A percentile compares a stretch with the other conserved stretches of the same genome.
Evolutionary conservation across 1,140 invertebrate genomes (phyloP).

Genomic region (Drosophila guanche): DNA sequence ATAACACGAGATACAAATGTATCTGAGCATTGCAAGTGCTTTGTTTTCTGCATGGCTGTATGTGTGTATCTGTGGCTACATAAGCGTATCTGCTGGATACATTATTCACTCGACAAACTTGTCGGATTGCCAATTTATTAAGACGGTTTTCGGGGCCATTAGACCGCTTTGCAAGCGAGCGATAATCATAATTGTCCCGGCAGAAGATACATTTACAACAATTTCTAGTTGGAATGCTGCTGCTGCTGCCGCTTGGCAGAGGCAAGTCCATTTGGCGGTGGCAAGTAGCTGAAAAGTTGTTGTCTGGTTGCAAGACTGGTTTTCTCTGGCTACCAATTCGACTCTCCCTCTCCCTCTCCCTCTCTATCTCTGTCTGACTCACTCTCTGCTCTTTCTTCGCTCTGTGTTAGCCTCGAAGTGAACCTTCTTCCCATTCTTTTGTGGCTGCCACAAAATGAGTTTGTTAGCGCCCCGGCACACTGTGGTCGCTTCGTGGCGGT

Average conservation of each 20-base stretch:
- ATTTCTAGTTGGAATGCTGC: constrained; percentile 58
- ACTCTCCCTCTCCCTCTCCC: constrained; percentile 12
- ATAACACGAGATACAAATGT: constrained; percentile 64
- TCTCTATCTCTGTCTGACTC: constrained; percentile 26
- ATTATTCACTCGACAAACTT: constrained; percentile 60
- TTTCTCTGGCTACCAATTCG: constrained; percentile 48
- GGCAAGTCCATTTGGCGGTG: constrained; percentile 48
- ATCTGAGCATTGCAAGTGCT: constrained; percentile 40
- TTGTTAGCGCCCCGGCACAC: constrained; percentile 36
- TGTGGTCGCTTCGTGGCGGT: constrained; percentile 18
- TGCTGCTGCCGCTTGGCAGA: constrained; percentile 34
- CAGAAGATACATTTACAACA: constrained; percentile 41
- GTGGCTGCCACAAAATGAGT: constrained; percentile 39
- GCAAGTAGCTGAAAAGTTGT: constrained; percentile 75
- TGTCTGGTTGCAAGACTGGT: constrained; percentile 65
- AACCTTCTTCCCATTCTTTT: constrained; percentile 46
- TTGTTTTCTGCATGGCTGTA: constrained; percentile 39
- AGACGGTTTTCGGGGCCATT: constrained; percentile 41
- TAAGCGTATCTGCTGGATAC: constrained; percentile 55
- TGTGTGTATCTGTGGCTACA: constrained; percentile 34
- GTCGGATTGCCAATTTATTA: constrained; percentile 54
- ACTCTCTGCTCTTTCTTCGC: constrained; percentile 2
- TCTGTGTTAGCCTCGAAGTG: constrained; percentile 28
- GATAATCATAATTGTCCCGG: constrained; percentile 46
- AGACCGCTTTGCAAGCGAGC: constrained; percentile 23